Evolutionary conservation across 2,113 vertebrate species (phyloP).

Genomic region (Cavia porcellus): DNA sequence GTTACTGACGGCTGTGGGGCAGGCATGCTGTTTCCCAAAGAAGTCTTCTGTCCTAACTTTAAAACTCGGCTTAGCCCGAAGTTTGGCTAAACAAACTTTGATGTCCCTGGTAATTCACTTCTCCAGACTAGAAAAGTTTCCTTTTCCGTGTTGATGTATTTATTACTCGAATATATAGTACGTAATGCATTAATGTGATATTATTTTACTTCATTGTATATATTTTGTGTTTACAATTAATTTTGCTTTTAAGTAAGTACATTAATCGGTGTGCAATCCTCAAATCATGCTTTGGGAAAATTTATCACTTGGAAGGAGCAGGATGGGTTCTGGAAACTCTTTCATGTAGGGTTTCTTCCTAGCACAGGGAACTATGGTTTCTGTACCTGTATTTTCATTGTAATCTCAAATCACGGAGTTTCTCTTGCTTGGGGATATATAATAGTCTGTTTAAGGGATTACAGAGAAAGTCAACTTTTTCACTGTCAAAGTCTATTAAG

Average conservation of each 20-base stretch:
- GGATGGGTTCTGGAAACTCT: background rate
- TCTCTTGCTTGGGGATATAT: slow-evolving; percentile 29
- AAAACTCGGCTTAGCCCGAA: background rate
- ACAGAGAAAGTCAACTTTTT: slow-evolving; percentile 53
- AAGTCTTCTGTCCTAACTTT: slow-evolving; percentile 6
- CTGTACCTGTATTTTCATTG: slow-evolving; percentile 53
- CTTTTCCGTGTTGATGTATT: slow-evolving; percentile 18
- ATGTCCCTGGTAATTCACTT: slow-evolving; percentile 17
- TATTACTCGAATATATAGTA: background rate
- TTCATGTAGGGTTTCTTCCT: background rate
- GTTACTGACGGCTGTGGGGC: slow-evolving; percentile 15
- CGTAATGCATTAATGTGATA: background rate
- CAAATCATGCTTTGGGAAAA: background rate
- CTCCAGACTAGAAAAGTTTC: background rate
- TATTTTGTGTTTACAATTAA: slow-evolving; percentile 7
- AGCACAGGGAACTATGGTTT: background rate
- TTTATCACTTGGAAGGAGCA: background rate
- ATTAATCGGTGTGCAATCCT: slow-evolving; percentile 1
- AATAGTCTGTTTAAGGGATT: slow-evolving; percentile 30
- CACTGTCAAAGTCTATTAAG: background rate
- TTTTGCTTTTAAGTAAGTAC: background rate
- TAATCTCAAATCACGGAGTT: slow-evolving; percentile 3
- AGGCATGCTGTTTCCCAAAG: slow-evolving; percentile 26
- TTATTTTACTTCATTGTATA: slow-evolving; percentile 32
- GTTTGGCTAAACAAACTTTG: slow-evolving; percentile 25